Conservation (phyloP, 2,113 vertebrate species). For the Apodemus speciosus region DNA sequence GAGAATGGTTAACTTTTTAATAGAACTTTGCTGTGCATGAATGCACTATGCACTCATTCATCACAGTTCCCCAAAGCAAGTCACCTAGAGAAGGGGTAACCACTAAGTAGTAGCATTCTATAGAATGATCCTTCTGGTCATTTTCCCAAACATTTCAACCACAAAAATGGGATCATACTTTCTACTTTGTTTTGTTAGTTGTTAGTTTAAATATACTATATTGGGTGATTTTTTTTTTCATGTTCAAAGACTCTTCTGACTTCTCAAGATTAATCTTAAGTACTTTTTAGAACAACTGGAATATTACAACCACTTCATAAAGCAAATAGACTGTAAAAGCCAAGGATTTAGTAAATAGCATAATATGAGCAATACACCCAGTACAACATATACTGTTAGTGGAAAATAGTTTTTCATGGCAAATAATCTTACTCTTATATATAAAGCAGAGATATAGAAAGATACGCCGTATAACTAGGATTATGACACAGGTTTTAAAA, state of each 20-base stretch:
- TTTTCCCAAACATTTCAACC: conserved; percentile 13
- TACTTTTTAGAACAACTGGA: conserved; percentile 57
- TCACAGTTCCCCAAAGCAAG: conserved; percentile 34
- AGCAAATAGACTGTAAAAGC: conserved; percentile 27
- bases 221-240: conserved; percentile 59
- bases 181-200: conserved; percentile 10
- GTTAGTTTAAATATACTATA: conserved; percentile 42
- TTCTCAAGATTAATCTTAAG: conserved; percentile 62
- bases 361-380: conserved; percentile 19
- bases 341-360: conserved; percentile 56
- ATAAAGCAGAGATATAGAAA: background rate
- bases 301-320: conserved; percentile 44
- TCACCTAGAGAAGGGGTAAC: background rate
- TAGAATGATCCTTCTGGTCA: background rate
- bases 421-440: conserved; percentile 21
- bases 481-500: background rate
- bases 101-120: background rate
- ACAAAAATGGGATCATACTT: conserved; percentile 42
- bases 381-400: conserved; percentile 16
- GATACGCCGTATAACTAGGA: background rate
- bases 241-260: conserved; percentile 51
- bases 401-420: conserved; percentile 31
- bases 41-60: conserved; percentile 24
- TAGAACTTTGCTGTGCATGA: conserved; percentile 17
- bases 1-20: conserved; percentile 33